Evolutionary conservation across 2,888 invertebrate genomes (phyloP), one percentile per base, ranked within the genome.

Genomic region (Orthosia gothica): DNA sequence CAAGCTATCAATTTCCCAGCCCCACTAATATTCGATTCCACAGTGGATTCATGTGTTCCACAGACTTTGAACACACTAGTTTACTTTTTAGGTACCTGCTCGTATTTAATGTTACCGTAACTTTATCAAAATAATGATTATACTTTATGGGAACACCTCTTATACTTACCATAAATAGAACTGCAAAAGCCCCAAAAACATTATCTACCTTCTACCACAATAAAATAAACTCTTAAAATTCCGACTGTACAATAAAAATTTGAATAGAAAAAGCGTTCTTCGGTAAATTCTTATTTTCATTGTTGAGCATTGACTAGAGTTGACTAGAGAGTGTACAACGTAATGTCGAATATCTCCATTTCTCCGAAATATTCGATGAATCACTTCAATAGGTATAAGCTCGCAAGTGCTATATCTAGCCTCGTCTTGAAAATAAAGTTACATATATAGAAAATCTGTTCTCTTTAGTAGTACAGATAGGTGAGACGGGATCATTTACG

Each of bases 1-100:
- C 87, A 87, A 79, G 86, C 90, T 87, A 93, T 93, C 89, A 90
- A 92, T 93, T 92, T 91, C 86, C 87, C 83, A 82, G 72, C 79
- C 70, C 81, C 83, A 81, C 83, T 88, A 87, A 89, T 89, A 89
- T 88, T 90, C 87, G 82, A 88, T 87, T 86, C 82, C 74, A 81
- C 82, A 78, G 87, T 83, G 70, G 69, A 84, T 77, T 81, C 82
- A 83, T 85, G 85, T 83, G 78, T 83, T 76, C 74, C 50, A 73
- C 63, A 20, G 62, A 63, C 20, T 73, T 73, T 58, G 54, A 65
- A 70, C 75, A 74, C 66, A 59, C 47, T 49, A 55, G 52, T 72
- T 47, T 15, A 54, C 72, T 49, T 70, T 9, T 4, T n/a, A 26
- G 26, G 55, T 26, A 68, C 71, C 55, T 57, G 58, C 57, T 45